A percentile compares a stretch with the other conserved stretches of the same genome.
These are phyloP conservation scores for Carduelis carduelis DNA, from an alignment of 2,797 vertebrate species.

Conservation along the genomic window DNA sequence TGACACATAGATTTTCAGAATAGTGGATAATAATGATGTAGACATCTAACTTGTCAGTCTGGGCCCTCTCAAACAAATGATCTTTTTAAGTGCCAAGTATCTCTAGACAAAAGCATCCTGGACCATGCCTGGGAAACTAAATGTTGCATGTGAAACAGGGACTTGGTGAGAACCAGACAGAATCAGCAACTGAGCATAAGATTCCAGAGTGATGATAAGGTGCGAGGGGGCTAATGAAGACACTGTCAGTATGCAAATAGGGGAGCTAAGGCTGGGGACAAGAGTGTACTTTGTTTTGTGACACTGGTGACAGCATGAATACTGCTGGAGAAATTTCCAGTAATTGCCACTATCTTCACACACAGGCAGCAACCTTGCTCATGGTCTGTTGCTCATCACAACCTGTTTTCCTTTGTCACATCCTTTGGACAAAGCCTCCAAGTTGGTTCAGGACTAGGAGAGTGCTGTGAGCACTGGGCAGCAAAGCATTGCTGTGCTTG, in stretches of 20 bases:
- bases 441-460: neutral
- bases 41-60: neutral
- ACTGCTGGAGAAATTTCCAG: neutral
- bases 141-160: neutral
- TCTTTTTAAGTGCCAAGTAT: neutral
- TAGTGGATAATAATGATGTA: neutral
- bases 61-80: neutral
- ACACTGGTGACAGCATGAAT: neutral
- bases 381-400: neutral
- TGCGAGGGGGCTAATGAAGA: neutral
- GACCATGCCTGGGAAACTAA: neutral
- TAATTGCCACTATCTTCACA: neutral
- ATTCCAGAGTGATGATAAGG: neutral
- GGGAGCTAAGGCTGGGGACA: neutral
- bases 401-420: neutral
- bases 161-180: neutral
- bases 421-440: rapidly evolving
- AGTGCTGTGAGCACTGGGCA: rapidly evolving
- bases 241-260: neutral
- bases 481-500: neutral
- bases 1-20: neutral
- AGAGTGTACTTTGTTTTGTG: neutral
- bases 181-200: neutral
- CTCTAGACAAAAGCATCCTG: neutral
- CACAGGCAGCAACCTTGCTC: neutral